Evolutionary conservation across 2,888 invertebrate genomes (phyloP), one percentile per base, ranked within the genome.

Genomic region (Aelia acuminata): DNA sequence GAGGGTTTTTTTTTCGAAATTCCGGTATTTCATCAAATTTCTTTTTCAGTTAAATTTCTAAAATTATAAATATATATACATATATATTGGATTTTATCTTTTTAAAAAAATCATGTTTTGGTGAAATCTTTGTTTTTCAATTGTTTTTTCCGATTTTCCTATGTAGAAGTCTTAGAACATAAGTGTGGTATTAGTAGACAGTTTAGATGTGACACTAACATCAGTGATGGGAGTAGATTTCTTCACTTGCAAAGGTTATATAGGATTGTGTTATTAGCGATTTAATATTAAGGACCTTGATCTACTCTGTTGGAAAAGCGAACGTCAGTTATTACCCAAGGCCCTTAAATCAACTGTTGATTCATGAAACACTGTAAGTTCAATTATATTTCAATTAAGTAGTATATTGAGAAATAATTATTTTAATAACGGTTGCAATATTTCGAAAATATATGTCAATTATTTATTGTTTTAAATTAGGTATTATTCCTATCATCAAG

Each of bases 311-410:
- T 35, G 63, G 63, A 70, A 43, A 70, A 70, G 63, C 35, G 31
- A 70, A 70, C 63, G 63, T 70, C 35, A 35, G 13, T 31, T 70
- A 8, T 70, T 70, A 35, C 63, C 35, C 63, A 70, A 70, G 63
- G 18, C 31, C 18, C 18, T 57, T 20, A 35, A 35, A 35, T 63
- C 63, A 63, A 31, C 13, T 63, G 63, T 18, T 35, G 31, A 70
- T 35, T 70, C 63, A 35, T 70, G 18, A 4, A 70, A 35, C 31
- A 20, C 15, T 35, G 26, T 18, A 0, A 3, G 35, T 35, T 35
- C 57, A 57, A 57, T 57, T 20, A 26, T 70, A 1, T 70, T 35
- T 15, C 18, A 20, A 70, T 35, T 70, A 15, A 35, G 20, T 35
- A 4, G 7, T 26, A 1, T 18, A 35, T 35, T 70, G 35, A 35